A percentile compares a stretch with the other conserved stretches of the same genome.
Evolutionary conservation across 2,888 invertebrate species (phyloP).

Genomic region (Acanthosepion lycidas): DNA sequence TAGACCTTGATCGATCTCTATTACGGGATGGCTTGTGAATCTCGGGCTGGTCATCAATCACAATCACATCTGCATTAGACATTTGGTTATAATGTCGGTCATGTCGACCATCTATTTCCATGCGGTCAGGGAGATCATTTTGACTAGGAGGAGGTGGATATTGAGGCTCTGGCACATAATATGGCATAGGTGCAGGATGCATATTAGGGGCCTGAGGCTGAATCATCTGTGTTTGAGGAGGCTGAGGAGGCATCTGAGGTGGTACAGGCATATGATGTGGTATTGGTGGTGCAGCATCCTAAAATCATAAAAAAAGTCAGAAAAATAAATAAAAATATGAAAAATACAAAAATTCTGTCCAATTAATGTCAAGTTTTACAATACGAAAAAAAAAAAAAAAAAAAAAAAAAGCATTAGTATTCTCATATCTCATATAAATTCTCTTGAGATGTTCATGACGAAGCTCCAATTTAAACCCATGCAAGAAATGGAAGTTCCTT

Average conservation of each 20-base stretch:
- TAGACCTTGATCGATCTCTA: slow-evolving; percentile 53
- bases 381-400: too few relatives aligned
- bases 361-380: too few relatives aligned
- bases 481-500: too few relatives aligned
- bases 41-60: slow-evolving; percentile 40
- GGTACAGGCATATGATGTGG: slow-evolving; percentile 50
- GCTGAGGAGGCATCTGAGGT: slow-evolving; percentile 50
- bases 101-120: slow-evolving; percentile 40
- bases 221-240: slow-evolving; percentile 48
- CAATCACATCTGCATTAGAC: slow-evolving; percentile 49
- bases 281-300: slow-evolving; percentile 50
- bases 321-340: neutral
- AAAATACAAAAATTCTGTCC: too few relatives aligned
- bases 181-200: slow-evolving; percentile 47
- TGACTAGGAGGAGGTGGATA: slow-evolving; percentile 46
- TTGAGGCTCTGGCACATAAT: slow-evolving; percentile 42
- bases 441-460: too few relatives aligned
- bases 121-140: slow-evolving; percentile 38
- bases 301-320: slow-evolving; percentile 11
- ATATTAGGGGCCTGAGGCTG: slow-evolving; percentile 48
- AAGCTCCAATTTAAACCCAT: too few relatives aligned
- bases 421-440: neutral
- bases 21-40: slow-evolving; percentile 38
- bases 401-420: too few relatives aligned
- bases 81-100: slow-evolving; percentile 35